Evolutionary conservation across 2,797 vertebrate species (phyloP), one percentile per base, ranked within the genome.

Genomic region (Caiman crocodilus): DNA sequence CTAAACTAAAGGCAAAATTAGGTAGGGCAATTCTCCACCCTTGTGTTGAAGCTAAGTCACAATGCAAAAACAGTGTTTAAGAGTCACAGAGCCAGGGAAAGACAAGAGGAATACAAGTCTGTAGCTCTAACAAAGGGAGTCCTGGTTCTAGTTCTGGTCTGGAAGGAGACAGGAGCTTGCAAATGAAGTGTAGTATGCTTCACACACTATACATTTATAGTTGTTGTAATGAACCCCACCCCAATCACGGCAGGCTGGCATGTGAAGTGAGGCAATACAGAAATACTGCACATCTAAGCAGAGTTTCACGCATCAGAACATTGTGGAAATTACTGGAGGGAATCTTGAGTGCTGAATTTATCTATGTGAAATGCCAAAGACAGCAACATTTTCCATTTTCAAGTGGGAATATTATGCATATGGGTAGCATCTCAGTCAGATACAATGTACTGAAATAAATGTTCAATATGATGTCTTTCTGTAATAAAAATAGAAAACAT

Each of bases 281-380:
- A 42, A 67, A 35, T 57, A 1, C 15, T n/a, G 57, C 21, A 0
- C 15, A 64, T 86, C 61, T 55, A 55, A 4, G 1, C 21, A 25
- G 32, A 30, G 67, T 13, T 25, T 84, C 17, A 28, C 1, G 0
- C 1, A 23, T 16, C 25, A 13, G 17, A 32, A 35, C 3, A 12
- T 55, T 58, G 12, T 71, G 32, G 13, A 30, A 14, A 25, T 69
- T 69, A 69, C 16, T 11, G 6, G 12, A 65, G 3, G 67, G 42
- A 4, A 25, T 69, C 10, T 0, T 42, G 14, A 5, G 0, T 0
- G 5, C 1, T 1, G 0, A 4, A 12, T 26, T 15, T 35, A 77
- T 28, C 61, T 28, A 83, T 35, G 14, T 0, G 8, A 57, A 12
- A 30, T 64, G 2, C 30, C 14, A 57, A 5, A 80, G 87, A 60